Evolutionary conservation across 2,797 vertebrate species (phyloP), one percentile per base, ranked within the genome.

Genomic region (Lutjanus campechanus): DNA sequence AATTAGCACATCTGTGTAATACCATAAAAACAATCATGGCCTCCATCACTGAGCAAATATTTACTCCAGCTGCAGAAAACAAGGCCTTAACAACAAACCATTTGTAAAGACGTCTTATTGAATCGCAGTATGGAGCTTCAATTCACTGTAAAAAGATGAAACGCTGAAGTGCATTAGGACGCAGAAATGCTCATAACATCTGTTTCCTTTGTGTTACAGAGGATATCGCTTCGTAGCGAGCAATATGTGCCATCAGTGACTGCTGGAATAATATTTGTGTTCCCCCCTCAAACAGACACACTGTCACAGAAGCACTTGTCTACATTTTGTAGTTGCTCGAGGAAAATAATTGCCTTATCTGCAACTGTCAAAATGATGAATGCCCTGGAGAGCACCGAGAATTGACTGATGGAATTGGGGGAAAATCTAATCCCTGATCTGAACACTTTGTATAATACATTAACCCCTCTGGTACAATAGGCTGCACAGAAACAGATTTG

Each of bases 311-410:
- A 93, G 92, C 93, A 93, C 93, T 94, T 94, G 93, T 94, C 94
- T 95, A 94, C 93, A 93, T 94, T 95, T 94, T 94, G 94, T 95
- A 95, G 93, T 95, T 93, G 94, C 94, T 93, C 79, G 88, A 85
- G 92, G 91, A 95, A 95, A 95, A 95, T 95, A 95, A 95, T 95
- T 95, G 95, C 94, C 94, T 94, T 95, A 95, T 95, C 94, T 95
- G 93, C 94, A 95, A 94, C 94, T 95, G 95, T 95, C 95, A 95
- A 91, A 95, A 95, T 95, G 95, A 95, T 95, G 94, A 95, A 95
- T 95, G 95, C 94, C 93, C 91, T 36, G 43, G 92, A 95, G 94
- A 94, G 90, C 90, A 83, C 91, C 63, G 64, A 92, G 93, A 95
- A 95, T 93, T 95, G 95, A 95, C 94, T 94, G 94, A 95, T 95